Conservation (phyloP, 1,140 invertebrate species). For the Rhyacophila brunnea region DNA sequence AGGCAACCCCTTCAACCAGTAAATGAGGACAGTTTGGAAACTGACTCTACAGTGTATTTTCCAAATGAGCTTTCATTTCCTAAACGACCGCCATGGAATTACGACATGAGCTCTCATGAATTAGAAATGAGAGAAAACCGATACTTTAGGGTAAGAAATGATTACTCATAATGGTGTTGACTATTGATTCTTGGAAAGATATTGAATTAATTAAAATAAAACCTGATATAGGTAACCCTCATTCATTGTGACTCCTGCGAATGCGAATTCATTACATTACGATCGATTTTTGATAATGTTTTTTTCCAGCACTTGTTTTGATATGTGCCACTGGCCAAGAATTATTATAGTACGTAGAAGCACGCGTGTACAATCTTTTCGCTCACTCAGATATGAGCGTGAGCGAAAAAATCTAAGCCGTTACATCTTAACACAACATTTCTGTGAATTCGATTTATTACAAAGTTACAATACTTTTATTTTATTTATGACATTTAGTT, state of each 20-base stretch:
- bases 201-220: background rate
- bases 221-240: too few species aligned
- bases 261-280: background rate
- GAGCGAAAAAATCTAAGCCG: too few species aligned
- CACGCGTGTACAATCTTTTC: too few species aligned
- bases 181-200: background rate
- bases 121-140: slow-evolving; percentile 73
- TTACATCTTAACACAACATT: too few species aligned
- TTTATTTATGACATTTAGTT: too few species aligned
- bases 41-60: slow-evolving; percentile 69
- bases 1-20: slow-evolving; percentile 49
- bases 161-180: background rate
- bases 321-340: background rate
- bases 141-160: slow-evolving; percentile 68
- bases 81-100: slow-evolving; percentile 78
- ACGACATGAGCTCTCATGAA: slow-evolving; percentile 65
- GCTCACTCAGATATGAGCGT: too few species aligned
- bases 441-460: too few species aligned
- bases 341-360: too few species aligned
- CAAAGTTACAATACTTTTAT: too few species aligned
- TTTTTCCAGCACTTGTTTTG: background rate
- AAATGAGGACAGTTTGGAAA: slow-evolving; percentile 64
- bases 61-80: slow-evolving; percentile 76
- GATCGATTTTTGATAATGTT: background rate
- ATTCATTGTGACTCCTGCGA: too few species aligned